Conservation (phyloP, 2,797 vertebrate species). For the Lates japonicus region DNA sequence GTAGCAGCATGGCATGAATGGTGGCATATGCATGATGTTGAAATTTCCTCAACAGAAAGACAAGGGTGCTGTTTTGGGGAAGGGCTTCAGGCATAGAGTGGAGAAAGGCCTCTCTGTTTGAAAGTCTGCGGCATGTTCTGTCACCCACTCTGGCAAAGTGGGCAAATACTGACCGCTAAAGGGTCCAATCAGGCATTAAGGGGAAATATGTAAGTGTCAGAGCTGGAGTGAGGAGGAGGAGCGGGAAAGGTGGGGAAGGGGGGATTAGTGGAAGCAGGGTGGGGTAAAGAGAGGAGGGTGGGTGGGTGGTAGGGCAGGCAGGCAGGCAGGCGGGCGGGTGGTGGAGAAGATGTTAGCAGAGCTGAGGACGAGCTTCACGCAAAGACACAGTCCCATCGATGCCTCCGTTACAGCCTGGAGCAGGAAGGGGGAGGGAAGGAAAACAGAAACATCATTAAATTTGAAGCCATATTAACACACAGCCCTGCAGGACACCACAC, state of each 20-base stretch:
- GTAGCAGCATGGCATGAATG: slow-evolving; percentile 63
- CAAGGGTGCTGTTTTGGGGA: slow-evolving; percentile 48
- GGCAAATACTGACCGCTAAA: slow-evolving; percentile 72
- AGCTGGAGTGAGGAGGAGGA: slow-evolving; percentile 53
- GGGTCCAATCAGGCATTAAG: slow-evolving; percentile 71
- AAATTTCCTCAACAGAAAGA: slow-evolving; percentile 58
- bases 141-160: slow-evolving; percentile 64
- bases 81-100: slow-evolving; percentile 82
- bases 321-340: slow-evolving; percentile 23
- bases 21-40: slow-evolving; percentile 36
- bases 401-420: slow-evolving; percentile 91
- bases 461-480: slow-evolving; percentile 49
- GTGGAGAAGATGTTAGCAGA: slow-evolving; percentile 81
- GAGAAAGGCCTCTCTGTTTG: slow-evolving; percentile 82
- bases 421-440: slow-evolving; percentile 73
- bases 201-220: slow-evolving; percentile 49
- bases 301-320: slow-evolving; percentile 38
- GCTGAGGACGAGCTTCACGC: slow-evolving; percentile 80
- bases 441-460: slow-evolving; percentile 76
- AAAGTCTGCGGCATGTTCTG: slow-evolving; percentile 74
- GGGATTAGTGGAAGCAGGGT: slow-evolving; percentile 61
- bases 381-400: slow-evolving; percentile 82
- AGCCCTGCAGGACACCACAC: slow-evolving; percentile 63
- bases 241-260: slow-evolving; percentile 35
- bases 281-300: slow-evolving; percentile 50